phyloP scores from a whole-genome alignment of 2,797 vertebrate species.

The Pyrocephalus nanus region DNA sequence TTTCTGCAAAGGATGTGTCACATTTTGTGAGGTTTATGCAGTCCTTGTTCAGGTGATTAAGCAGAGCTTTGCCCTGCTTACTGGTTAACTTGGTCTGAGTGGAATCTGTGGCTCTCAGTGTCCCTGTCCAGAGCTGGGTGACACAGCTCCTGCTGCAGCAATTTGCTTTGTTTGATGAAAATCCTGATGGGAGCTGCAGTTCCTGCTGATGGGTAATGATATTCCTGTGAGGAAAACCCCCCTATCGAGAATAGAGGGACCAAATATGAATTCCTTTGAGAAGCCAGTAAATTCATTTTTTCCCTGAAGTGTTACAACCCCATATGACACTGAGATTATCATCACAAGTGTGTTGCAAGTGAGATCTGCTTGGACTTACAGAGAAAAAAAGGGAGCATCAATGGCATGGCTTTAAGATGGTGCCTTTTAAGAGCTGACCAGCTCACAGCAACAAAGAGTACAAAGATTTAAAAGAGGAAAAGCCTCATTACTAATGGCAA shows the following conservation, averaged over 20 bases:
- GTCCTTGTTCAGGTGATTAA: not conserved
- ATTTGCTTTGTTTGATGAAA: not conserved
- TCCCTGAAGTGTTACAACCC: not conserved
- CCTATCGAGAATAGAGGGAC: not conserved
- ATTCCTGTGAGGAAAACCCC: not conserved
- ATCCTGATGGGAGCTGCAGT: not conserved
- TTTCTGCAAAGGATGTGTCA: not conserved
- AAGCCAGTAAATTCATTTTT: not conserved
- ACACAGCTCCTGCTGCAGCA: not conserved
- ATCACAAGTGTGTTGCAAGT: not conserved
- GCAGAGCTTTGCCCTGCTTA: not conserved
- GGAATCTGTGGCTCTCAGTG: not conserved
- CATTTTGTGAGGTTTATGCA: rapidly evolving
- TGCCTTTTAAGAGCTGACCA: no score
- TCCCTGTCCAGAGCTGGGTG: not conserved
- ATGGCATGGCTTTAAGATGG: not conserved
- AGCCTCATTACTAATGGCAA: no score
- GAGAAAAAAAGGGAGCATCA: not conserved
- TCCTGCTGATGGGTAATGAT: not conserved
- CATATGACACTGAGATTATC: not conserved
- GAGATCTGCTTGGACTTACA: not conserved
- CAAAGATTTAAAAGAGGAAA: no score
- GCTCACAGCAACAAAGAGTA: no score
- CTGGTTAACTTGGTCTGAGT: not conserved
- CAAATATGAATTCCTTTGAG: not conserved